Conservation (phyloP, 2,888 invertebrate species). For the Mesorhabditis sp. region DNA sequence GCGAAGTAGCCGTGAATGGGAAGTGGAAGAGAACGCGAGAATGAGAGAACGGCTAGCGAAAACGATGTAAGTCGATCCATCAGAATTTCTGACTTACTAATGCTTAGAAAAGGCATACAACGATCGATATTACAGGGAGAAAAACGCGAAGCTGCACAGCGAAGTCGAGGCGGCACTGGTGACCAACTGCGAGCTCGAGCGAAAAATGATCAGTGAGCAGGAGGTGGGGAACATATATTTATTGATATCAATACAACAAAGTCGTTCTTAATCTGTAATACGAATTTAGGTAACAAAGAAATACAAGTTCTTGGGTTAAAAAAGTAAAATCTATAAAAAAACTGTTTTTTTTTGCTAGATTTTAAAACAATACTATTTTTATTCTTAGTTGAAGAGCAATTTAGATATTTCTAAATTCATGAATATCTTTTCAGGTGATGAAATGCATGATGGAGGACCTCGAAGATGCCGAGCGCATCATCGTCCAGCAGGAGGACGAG, state of each 20-base stretch:
- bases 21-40: slow-evolving; percentile 45
- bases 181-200: slow-evolving; percentile 24
- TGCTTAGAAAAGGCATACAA: not conserved
- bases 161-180: slow-evolving; percentile 33
- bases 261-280: no score
- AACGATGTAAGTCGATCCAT: slow-evolving; percentile 19
- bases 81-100: no score
- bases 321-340: no score
- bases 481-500: slow-evolving; percentile 39
- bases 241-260: no score
- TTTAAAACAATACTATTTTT: not conserved
- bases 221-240: not conserved
- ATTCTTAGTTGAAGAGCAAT: not conserved
- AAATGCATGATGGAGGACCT: slow-evolving; percentile 31
- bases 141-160: slow-evolving; percentile 29
- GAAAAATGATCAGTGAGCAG: slow-evolving; percentile 17
- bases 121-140: slow-evolving; percentile 25
- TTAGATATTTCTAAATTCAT: not conserved
- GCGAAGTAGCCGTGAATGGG: slow-evolving; percentile 48
- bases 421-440: slow-evolving; percentile 12
- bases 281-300: no score
- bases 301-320: no score
- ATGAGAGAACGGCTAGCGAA: slow-evolving; percentile 42
- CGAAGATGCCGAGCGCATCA: slow-evolving; percentile 30
- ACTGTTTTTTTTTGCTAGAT: not conserved